These are phyloP conservation scores for Scyliorhinus canicula DNA, from an alignment of 2,797 vertebrate genomes.

Conservation along the genomic window DNA sequence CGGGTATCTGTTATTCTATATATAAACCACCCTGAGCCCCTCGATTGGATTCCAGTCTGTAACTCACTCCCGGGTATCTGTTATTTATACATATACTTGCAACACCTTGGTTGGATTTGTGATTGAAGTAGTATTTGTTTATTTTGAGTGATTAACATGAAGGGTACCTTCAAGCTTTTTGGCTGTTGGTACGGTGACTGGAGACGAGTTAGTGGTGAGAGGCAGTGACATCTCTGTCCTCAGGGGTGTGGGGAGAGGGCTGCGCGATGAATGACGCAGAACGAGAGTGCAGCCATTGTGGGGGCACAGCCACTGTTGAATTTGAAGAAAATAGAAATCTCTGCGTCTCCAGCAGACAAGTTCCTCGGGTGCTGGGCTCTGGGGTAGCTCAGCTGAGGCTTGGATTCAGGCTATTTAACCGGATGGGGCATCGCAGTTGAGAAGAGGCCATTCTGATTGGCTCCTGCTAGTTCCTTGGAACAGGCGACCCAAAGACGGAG, in stretches of 20 bases:
- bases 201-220: no score
- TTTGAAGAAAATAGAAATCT: neutral
- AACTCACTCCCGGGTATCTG: no score
- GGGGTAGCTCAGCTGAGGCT: neutral
- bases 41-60: no score
- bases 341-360: neutral
- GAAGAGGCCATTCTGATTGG: neutral
- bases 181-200: neutral
- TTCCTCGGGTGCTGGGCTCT: neutral
- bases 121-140: neutral
- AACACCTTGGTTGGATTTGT: neutral
- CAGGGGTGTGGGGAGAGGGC: neutral
- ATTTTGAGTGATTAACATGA: neutral
- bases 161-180: neutral
- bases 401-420: neutral
- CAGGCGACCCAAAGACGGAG: no score
- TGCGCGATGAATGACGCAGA: neutral
- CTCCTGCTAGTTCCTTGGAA: no score
- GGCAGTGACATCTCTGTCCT: no score
- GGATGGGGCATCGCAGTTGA: neutral
- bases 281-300: neutral
- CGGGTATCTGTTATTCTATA: no score
- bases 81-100: no score
- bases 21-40: no score
- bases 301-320: neutral